Percentiles rank a stretch among this genome's conserved stretches.
phyloP scores from a whole-genome alignment of 2,113 vertebrate species.

The Myanophis thanlyinensis region DNA sequence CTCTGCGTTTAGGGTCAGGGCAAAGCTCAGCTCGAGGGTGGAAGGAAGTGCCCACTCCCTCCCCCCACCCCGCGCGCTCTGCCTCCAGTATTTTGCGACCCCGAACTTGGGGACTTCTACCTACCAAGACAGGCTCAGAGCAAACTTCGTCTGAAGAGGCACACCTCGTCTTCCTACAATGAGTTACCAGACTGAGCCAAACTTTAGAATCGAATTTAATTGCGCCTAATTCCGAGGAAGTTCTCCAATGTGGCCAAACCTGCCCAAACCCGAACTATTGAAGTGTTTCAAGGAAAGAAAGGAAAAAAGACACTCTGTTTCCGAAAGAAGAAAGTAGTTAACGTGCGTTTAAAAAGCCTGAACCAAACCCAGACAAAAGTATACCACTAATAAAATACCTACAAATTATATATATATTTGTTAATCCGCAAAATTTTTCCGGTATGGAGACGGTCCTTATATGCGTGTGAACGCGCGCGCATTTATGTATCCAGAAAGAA shows the following conservation, averaged over 20 bases:
- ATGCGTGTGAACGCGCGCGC: neutral
- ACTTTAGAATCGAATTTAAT: neutral
- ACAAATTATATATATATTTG: neutral
- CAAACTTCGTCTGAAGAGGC: neutral
- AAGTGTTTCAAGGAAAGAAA: neutral
- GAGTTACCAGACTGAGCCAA: neutral
- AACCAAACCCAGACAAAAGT: neutral
- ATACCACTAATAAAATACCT: neutral
- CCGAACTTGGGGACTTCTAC: too few species aligned
- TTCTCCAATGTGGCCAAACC: neutral
- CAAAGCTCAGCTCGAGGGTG: neutral
- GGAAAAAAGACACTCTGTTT: neutral
- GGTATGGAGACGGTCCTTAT: neutral
- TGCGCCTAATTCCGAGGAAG: neutral
- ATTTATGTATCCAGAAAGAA: neutral
- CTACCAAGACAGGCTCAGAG: neutral
- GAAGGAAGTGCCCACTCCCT: neutral
- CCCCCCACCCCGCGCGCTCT: too few species aligned
- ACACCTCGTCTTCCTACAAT: too few species aligned
- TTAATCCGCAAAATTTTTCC: neutral
- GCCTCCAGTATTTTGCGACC: neutral
- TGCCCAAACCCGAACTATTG: neutral
- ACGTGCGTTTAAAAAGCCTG: neutral
- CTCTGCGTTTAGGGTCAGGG: neutral
- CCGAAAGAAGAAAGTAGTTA: slow-evolving; percentile 29